These are phyloP conservation scores for Sylvilagus floridanus DNA, from an alignment of 2,797 vertebrate genomes.

Conservation along the genomic window DNA sequence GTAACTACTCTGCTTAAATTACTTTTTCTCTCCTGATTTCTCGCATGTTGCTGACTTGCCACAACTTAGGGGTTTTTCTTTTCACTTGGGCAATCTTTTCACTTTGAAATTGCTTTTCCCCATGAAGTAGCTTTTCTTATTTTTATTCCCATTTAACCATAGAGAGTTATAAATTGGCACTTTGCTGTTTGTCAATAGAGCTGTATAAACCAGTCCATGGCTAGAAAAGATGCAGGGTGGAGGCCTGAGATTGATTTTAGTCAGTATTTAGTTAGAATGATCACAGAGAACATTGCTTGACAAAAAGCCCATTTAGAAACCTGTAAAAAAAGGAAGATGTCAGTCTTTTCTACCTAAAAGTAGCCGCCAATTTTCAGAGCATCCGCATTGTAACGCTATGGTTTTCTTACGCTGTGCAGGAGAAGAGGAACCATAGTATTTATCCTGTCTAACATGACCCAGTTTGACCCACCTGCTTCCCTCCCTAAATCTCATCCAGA, in stretches of 20 bases:
- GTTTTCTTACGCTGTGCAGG: constrained; percentile 59
- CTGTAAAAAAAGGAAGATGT: constrained; percentile 1
- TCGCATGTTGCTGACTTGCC: not conserved
- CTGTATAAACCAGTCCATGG: constrained; percentile 33
- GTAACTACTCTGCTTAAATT: constrained; percentile 24
- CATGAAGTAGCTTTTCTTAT: constrained; percentile 46
- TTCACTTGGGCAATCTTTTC: constrained; percentile 29
- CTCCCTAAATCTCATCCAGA: constrained; percentile 58
- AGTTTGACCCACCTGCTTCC: constrained; percentile 65
- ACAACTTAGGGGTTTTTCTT: not conserved
- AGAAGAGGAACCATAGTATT: constrained; percentile 68
- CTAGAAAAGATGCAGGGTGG: not conserved
- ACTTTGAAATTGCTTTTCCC: constrained; percentile 57
- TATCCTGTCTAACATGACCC: constrained; percentile 64
- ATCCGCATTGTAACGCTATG: not conserved
- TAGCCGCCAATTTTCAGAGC: constrained; percentile 55
- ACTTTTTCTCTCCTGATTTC: constrained; percentile 50
- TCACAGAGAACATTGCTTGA: constrained; percentile 62
- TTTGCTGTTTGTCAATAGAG: constrained; percentile 67
- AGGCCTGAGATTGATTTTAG: constrained; percentile 42
- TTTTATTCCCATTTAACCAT: constrained; percentile 67
- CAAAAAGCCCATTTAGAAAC: constrained; percentile 49
- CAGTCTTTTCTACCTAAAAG: constrained; percentile 48
- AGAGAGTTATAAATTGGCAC: constrained; percentile 54
- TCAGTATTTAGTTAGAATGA: constrained; percentile 64